Conservation (phyloP, 2,888 invertebrate species). For the Parelbella ahira region DNA sequence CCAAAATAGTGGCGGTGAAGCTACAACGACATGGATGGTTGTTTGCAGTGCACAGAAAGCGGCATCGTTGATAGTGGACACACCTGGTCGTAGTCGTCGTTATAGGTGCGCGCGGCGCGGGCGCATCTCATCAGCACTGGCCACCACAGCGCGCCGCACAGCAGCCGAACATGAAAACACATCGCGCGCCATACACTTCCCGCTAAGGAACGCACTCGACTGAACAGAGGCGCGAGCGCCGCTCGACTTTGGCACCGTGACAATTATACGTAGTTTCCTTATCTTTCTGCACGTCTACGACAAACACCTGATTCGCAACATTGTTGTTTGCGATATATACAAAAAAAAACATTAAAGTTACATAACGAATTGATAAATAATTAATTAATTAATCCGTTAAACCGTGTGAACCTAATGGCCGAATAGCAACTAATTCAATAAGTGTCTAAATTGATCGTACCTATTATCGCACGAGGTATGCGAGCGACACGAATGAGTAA, state of each 20-base stretch:
- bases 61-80: conserved; percentile 49
- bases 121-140: conserved; percentile 70
- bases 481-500: conserved; percentile 3
- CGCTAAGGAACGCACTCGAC: conserved; percentile 74
- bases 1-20: conserved; percentile 58
- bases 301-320: conserved; percentile 25
- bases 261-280: conserved; percentile 61
- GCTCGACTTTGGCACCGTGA: conserved; percentile 69
- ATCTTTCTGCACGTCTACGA: conserved; percentile 60
- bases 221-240: conserved; percentile 71
- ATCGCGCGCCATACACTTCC: conserved; percentile 77
- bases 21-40: conserved; percentile 49
- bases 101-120: conserved; percentile 62
- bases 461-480: neutral
- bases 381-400: conserved; percentile 6
- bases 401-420: conserved; percentile 9
- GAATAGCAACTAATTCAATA: conserved; percentile 2
- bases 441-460: conserved; percentile 1
- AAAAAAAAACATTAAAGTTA: conserved; percentile 2
- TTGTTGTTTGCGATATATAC: conserved; percentile 5
- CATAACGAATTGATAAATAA: too few relatives aligned
- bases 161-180: conserved; percentile 76
- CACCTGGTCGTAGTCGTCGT: conserved; percentile 78
- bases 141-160: conserved; percentile 78
- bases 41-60: conserved; percentile 59